Conservation (phyloP, 2,113 vertebrate genomes). For the Phalacrocorax carbo region DNA sequence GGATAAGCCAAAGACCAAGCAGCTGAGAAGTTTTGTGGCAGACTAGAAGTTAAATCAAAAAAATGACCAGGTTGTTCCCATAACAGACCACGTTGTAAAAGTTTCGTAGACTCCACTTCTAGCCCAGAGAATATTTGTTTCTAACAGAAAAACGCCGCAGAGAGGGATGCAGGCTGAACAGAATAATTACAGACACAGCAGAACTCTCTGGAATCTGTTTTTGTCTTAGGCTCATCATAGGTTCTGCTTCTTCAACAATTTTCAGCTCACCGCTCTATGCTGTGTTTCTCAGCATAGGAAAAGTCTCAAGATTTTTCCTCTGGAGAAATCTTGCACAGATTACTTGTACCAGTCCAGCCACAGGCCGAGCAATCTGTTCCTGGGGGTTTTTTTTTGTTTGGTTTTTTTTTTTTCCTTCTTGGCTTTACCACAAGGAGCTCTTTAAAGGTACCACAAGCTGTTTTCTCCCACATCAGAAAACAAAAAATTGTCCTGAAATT, state of each 20-base stretch:
- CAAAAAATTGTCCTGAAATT: not conserved
- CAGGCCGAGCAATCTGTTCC: slow-evolving; percentile 57
- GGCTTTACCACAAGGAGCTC: not conserved
- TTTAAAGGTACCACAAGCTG: slow-evolving; percentile 35
- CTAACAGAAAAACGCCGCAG: not conserved
- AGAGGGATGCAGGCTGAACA: not conserved
- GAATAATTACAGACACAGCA: not conserved
- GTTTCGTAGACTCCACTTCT: not conserved
- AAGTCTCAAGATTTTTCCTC: slow-evolving; percentile 22
- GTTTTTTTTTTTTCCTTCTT: not conserved
- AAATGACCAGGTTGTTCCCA: not conserved
- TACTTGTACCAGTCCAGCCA: slow-evolving; percentile 52
- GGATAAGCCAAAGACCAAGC: not conserved
- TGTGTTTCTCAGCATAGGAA: not conserved
- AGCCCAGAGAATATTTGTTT: not conserved
- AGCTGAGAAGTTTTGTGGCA: not conserved
- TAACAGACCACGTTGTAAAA: not conserved
- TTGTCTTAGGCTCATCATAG: not conserved
- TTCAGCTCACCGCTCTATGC: not conserved
- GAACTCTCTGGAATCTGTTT: not conserved
- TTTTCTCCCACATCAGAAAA: not conserved
- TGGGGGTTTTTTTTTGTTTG: not conserved
- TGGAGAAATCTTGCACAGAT: slow-evolving; percentile 57
- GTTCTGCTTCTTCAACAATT: not conserved
- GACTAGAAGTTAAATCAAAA: not conserved